phyloP scores from a whole-genome alignment of 2,113 vertebrate genomes.

The Odocoileus virginianus region DNA sequence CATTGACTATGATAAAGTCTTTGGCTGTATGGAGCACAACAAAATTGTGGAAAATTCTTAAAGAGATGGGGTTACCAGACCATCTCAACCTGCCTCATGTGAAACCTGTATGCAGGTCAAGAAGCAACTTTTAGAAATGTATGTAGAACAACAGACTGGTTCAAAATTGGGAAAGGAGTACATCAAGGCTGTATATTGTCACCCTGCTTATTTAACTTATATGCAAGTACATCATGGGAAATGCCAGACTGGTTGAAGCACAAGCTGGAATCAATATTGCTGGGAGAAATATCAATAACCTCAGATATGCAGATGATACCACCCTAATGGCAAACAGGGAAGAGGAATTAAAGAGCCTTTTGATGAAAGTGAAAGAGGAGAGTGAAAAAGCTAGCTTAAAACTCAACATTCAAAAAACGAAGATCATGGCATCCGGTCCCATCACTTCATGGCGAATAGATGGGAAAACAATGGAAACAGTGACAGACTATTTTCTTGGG shows the following conservation, averaged over 20 bases:
- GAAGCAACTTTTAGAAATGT: not conserved
- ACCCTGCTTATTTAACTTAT: not conserved
- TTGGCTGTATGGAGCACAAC: not conserved
- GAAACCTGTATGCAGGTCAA: not conserved
- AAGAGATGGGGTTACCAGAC: not conserved
- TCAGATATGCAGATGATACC: not conserved
- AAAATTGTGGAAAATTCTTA: not conserved
- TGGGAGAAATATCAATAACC: not conserved
- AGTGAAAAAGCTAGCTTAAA: not conserved
- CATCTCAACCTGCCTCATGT: not conserved
- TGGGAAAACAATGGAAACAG: not conserved
- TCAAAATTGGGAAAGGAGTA: not conserved
- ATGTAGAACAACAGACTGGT: not conserved
- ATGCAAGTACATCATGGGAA: not conserved
- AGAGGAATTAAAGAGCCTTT: not conserved
- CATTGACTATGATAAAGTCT: not conserved
- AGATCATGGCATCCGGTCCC: not conserved
- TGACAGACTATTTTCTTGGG: not conserved
- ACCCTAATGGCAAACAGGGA: not conserved
- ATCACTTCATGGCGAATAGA: not conserved
- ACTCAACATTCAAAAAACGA: not conserved
- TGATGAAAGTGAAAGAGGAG: not conserved
- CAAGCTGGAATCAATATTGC: not conserved
- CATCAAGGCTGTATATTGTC: not conserved
- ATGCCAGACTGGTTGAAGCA: not conserved